Evolutionary conservation across 2,888 invertebrate species (phyloP), one percentile per base, ranked within the genome.

Genomic region (Nebria salina): DNA sequence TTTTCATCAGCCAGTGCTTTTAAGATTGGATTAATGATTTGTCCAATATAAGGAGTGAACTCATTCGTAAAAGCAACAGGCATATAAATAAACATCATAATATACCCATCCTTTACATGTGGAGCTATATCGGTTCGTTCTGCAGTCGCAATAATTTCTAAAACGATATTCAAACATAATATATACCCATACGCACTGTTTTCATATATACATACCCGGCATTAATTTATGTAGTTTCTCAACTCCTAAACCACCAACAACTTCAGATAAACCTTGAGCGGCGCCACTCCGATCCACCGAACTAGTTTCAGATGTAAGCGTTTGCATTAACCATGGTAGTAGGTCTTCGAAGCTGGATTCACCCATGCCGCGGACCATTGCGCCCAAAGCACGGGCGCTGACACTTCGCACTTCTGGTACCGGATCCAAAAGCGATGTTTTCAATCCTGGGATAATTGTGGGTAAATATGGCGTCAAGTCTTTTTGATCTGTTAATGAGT

Each of bases 41-140:
- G 96, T 0, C 98, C 89, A 70, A 89, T 89, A 90, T 98, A 99
- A 0, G 96, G 96, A 0, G 96, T 95, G 90, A 99, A 99, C 87
- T 97, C 97, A 83, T 95, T 94, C 6, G 97, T 97, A 90, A 99
- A 99, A 11, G 98, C 98, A 82, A 95, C 95, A 2, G 99, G 99
- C 94, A 99, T 96, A 90, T 99, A 99, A 87, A 99, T 99, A 89
- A 98, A 99, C 97, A 99, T 97, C 97, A 99, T 98, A 83, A 99
- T 98, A 90, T 99, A 99, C 70, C 99, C 99, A 90, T 99, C 99
- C 87, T 99, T 97, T 1, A 99, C 98, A 89, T 98, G 97, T 0
- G 99, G 96, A 6, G 97, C 96, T 85, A 97, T 96, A 88, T 98
- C 97, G 0, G 94, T 94, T 82, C 98, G 92, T 88, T 97, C 97